A percentile compares a stretch with the other conserved stretches of the same genome.
These are phyloP conservation scores for Stomorhina lunata DNA, from an alignment of 2,888 invertebrate genomes.

Conservation along the genomic window DNA sequence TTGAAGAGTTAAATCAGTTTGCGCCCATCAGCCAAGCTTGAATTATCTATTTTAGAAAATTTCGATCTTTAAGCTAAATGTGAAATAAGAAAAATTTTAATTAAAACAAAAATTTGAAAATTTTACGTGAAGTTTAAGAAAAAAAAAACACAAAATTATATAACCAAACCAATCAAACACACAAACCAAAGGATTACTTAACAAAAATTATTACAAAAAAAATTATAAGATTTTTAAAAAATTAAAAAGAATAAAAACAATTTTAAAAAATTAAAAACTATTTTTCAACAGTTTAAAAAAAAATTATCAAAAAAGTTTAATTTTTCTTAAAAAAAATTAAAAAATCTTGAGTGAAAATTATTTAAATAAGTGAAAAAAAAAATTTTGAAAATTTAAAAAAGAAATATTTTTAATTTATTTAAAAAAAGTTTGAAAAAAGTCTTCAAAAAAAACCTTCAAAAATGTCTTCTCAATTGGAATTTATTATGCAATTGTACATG, in stretches of 20 bases:
- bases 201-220: slow-evolving; percentile 6
- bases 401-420: too few species aligned
- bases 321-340: slow-evolving; percentile 18
- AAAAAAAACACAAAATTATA: slow-evolving; percentile 16
- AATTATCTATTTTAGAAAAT: slow-evolving; percentile 52
- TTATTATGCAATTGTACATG: slow-evolving; percentile 78
- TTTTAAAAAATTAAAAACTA: not conserved
- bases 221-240: slow-evolving; percentile 28
- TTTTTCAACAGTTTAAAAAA: too few species aligned
- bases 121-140: slow-evolving; percentile 50
- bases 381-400: slow-evolving; percentile 33
- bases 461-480: slow-evolving; percentile 78
- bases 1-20: slow-evolving; percentile 79
- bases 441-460: slow-evolving; percentile 41
- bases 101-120: slow-evolving; percentile 33
- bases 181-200: slow-evolving; percentile 38
- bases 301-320: slow-evolving; percentile 9
- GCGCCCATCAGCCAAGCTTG: slow-evolving; percentile 78
- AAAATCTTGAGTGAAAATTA: slow-evolving; percentile 26
- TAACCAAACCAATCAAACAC: slow-evolving; percentile 48
- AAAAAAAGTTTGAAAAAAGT: slow-evolving; percentile 43
- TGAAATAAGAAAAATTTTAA: slow-evolving; percentile 47
- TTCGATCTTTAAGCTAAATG: slow-evolving; percentile 34
- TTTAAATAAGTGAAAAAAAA: slow-evolving; percentile 14
- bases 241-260: slow-evolving; percentile 29